phyloP scores from a whole-genome alignment of 2,113 vertebrate genomes.

The Psittacula cyanocephala region DNA sequence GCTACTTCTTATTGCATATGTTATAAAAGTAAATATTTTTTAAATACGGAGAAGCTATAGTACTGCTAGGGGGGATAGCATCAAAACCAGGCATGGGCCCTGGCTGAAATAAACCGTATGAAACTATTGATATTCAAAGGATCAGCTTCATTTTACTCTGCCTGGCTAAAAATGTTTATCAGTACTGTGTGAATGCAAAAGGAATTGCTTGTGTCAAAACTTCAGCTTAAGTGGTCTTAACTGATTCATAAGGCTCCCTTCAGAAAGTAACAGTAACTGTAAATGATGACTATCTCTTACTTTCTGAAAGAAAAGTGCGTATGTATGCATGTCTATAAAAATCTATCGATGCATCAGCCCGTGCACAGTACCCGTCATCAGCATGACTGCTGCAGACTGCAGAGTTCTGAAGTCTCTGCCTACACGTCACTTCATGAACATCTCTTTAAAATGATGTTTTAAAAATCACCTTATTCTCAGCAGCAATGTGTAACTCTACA shows the following conservation, averaged over 20 bases:
- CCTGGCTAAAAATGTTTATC: background rate
- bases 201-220: background rate
- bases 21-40: background rate
- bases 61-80: background rate
- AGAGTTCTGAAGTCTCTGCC: background rate
- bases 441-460: background rate
- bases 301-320: background rate
- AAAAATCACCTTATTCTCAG: background rate
- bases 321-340: background rate
- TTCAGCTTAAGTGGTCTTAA: background rate
- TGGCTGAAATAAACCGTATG: background rate
- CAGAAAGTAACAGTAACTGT: background rate
- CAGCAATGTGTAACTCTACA: background rate
- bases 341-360: background rate
- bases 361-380: background rate
- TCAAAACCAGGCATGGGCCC: background rate
- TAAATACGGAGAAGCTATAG: background rate
- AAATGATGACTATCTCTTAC: background rate
- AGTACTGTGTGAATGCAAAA: background rate
- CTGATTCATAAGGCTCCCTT: background rate
- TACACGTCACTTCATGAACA: fast-evolving
- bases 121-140: background rate
- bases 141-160: background rate
- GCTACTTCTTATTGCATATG: background rate
- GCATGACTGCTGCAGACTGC: background rate